Conservation (phyloP, 2,888 invertebrate species). For the Tipula unca region DNA sequence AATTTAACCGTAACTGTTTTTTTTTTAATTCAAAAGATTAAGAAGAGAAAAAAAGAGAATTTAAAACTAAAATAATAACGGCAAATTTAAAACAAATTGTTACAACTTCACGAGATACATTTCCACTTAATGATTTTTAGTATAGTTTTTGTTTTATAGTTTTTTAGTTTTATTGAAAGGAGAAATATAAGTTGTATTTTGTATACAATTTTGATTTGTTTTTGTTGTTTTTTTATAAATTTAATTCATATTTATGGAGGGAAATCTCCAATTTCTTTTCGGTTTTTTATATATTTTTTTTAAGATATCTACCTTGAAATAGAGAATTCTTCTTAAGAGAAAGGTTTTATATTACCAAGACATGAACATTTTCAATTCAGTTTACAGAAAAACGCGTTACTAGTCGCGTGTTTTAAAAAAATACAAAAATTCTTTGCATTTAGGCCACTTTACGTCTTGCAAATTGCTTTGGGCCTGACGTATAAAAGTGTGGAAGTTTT, state of each 20-base stretch:
- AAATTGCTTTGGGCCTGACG: not conserved
- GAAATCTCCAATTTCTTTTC: slow-evolving; percentile 8
- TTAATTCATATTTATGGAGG: not conserved
- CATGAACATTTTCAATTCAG: not conserved
- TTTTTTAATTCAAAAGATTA: not conserved
- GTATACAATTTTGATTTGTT: not conserved
- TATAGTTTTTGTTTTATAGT: not conserved
- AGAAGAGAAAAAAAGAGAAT: not conserved
- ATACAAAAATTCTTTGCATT: slow-evolving; percentile 14
- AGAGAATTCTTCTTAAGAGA: slow-evolving; percentile 14
- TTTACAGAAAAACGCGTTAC: not conserved
- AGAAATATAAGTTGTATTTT: not conserved
- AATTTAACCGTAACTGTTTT: not conserved
- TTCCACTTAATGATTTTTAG: not conserved
- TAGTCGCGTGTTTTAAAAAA: not conserved
- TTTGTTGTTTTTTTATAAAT: not conserved
- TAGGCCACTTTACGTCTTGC: not conserved
- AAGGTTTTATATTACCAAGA: slow-evolving; percentile 14
- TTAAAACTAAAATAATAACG: not conserved
- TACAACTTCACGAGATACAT: not conserved
- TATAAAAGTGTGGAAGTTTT: slow-evolving; percentile 8
- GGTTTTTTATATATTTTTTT: not conserved
- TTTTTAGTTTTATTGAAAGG: not conserved
- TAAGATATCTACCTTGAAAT: slow-evolving; percentile 8
- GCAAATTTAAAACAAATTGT: not conserved